Base-by-base conservation (phyloP, 2,888 invertebrate species). In the Germaria angustata region DNA sequence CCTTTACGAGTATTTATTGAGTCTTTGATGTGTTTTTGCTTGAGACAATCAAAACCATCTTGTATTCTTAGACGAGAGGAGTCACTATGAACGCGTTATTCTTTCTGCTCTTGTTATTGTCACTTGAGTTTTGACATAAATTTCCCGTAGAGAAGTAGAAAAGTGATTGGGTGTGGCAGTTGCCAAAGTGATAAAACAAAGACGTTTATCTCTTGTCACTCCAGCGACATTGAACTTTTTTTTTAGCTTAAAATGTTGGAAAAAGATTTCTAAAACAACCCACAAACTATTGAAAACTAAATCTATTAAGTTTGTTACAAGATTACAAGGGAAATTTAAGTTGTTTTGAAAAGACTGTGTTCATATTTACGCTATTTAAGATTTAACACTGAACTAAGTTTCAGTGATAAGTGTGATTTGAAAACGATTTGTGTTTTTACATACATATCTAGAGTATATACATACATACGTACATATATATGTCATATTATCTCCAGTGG, bases 1-100 rank as follows among this genome's bases (percentile, higher is more conserved):
- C 28, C 28, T 13, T 51, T 41, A n/a, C n/a, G n/a, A n/a, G n/a
- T n/a, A 22, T 32, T 68, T 79, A 69, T 46, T 61, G 44, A 63
- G 65, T 28, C 15, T 41, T 41, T 51, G 28, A 32, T 24, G 17
- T 49, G n/a, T 63, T 36, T 53, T 15, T 77, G 32, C 34, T 61
- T 61, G n/a, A 49, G 44, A 73, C 77, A 78, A 73, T 63, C 53
- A 61, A 81, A 78, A 73, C 72, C 77, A 73, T 81, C 68, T 68
- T 72, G 55, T 63, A 39, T 55, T 68, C 39, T 81, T 32, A 68
- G 66, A 77, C 46, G 22, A 53, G 57, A 73, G 32, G 32, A 39
- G 32, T 28, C 66, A 61, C 11, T 46, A 32, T 17, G 24, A 55
- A 66, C 11, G 22, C 15, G 15, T 22, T 34, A 3, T 46, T 46